Conservation (phyloP, 92 coral and sea anemone species). For the Umimayanthus kanabou region DNA sequence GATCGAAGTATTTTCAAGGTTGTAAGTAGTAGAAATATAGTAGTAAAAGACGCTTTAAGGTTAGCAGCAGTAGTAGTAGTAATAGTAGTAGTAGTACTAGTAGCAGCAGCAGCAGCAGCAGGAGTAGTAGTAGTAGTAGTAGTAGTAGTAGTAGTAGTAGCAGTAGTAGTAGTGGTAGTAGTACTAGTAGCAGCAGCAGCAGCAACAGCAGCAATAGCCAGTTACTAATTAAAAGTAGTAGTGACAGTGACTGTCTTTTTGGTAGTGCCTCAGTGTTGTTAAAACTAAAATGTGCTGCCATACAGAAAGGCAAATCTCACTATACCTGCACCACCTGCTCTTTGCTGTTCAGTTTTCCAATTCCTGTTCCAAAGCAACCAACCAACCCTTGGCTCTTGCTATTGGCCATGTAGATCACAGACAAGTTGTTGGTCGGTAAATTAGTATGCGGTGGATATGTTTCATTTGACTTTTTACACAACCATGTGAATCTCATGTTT, state of each 20-base stretch:
- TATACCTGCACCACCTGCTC: constrained; percentile 12
- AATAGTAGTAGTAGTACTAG: neutral
- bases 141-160: neutral
- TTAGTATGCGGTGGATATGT: constrained; percentile 36
- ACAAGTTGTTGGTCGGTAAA: neutral
- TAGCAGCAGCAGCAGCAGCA: neutral
- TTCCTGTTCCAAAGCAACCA: constrained; percentile 38
- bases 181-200: neutral
- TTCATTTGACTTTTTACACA: constrained; percentile 66
- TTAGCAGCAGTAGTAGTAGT: too few relatives aligned
- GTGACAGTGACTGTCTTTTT: neutral
- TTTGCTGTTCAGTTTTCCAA: constrained; percentile 21
- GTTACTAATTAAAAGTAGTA: neutral
- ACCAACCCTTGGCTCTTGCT: neutral
- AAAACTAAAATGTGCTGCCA: neutral
- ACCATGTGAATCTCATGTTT: constrained; percentile 71
- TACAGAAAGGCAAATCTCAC: neutral
- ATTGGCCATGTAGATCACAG: neutral
- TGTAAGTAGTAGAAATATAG: too few relatives aligned
- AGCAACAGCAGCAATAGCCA: neutral
- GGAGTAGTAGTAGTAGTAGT: neutral
- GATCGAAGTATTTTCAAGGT: too few relatives aligned
- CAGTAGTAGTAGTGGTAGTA: neutral
- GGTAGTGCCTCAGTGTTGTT: neutral
- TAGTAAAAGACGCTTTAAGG: too few relatives aligned